These are phyloP conservation scores for Pristionchus japonicus DNA, from an alignment of 2,888 invertebrate species.

Conservation along the genomic window DNA sequence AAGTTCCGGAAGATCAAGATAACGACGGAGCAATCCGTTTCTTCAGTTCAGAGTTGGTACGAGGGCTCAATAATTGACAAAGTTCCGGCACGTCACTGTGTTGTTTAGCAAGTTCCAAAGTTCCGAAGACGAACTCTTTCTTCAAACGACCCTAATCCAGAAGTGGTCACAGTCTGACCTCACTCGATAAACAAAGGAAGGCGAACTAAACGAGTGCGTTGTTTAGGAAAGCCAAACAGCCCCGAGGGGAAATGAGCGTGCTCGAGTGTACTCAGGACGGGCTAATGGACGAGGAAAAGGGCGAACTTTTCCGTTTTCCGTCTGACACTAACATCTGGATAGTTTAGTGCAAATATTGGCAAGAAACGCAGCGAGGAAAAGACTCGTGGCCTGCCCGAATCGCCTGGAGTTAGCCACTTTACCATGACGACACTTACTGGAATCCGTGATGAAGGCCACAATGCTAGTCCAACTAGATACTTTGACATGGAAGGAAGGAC, in stretches of 20 bases:
- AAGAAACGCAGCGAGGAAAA: neutral
- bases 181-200: constrained; percentile 26
- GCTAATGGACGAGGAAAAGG: constrained; percentile 7
- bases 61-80: no score
- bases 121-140: no score
- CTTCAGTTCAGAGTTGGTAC: no score
- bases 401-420: neutral
- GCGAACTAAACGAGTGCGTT: constrained; percentile 6
- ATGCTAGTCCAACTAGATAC: no score
- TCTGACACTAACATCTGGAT: neutral
- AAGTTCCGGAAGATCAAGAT: neutral
- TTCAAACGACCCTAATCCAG: no score
- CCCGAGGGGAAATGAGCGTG: neutral
- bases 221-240: constrained; percentile 31
- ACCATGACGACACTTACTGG: neutral
- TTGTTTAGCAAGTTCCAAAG: neutral
- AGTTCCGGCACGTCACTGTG: no score
- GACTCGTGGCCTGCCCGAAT: neutral
- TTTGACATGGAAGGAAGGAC: neutral
- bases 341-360: neutral
- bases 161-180: neutral
- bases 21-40: no score
- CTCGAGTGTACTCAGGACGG: neutral
- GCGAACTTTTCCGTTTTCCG: constrained; percentile 24
- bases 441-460: no score